Evolutionary conservation across 2,888 invertebrate species (phyloP).

Genomic region (Cataglyphis altisquamis): DNA sequence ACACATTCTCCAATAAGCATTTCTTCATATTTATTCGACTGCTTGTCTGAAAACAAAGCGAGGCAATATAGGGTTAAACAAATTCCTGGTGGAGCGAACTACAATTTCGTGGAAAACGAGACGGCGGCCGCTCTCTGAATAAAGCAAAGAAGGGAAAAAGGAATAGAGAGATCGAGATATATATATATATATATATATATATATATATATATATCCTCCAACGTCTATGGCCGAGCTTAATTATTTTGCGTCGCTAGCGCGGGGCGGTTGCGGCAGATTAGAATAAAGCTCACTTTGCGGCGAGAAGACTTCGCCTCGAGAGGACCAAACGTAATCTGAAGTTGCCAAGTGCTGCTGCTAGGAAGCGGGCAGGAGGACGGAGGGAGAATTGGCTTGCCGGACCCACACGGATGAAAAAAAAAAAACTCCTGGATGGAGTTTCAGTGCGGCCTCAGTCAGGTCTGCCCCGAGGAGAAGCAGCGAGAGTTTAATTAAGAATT

Average conservation of each 20-base stretch:
- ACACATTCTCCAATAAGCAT: conserved; percentile 8
- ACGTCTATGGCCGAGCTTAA: conserved; percentile 61
- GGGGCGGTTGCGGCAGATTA: conserved; percentile 60
- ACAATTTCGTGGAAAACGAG: conserved; percentile 42
- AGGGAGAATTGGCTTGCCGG: conserved; percentile 43
- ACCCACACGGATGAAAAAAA: conserved; percentile 54
- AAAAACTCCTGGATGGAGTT: conserved; percentile 68
- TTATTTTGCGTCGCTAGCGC: conserved; percentile 61
- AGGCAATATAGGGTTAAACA: conserved; percentile 41
- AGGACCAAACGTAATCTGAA: conserved; percentile 65
- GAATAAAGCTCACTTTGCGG: conserved; percentile 67
- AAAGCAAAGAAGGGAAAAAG: conserved; percentile 39
- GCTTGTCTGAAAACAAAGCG: conserved; percentile 10
- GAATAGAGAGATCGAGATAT: conserved; percentile 58
- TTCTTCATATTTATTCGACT: conserved; percentile 26
- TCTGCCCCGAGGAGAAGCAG: conserved; percentile 61
- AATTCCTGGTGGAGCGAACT: conserved; percentile 20
- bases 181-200: conserved; percentile 41
- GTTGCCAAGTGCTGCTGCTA: conserved; percentile 48
- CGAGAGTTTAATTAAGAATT: conserved; percentile 84
- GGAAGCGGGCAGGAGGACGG: conserved; percentile 15
- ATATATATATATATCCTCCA: conserved; percentile 45
- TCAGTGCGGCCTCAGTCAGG: conserved; percentile 42
- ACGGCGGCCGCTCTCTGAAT: conserved; percentile 34
- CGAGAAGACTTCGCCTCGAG: conserved; percentile 51